These are phyloP conservation scores for Sinocyclocheilus rhinocerous DNA, from an alignment of 2,113 vertebrate species.

Conservation along the genomic window DNA sequence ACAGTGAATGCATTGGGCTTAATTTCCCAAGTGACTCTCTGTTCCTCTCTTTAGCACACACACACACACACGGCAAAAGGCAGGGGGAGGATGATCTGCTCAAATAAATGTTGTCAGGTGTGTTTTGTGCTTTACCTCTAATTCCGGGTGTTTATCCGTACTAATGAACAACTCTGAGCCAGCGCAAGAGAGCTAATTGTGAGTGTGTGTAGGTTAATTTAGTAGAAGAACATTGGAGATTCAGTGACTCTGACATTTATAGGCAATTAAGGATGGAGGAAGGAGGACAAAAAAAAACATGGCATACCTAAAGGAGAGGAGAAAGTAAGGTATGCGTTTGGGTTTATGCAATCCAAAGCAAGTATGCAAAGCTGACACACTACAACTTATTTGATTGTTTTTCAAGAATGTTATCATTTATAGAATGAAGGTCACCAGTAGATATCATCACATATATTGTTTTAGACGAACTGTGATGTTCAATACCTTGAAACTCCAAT, in stretches of 20 bases:
- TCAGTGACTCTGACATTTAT: conserved; percentile 52
- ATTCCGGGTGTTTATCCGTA: conserved; percentile 53
- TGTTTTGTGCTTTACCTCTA: conserved; percentile 54
- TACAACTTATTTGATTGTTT: background rate
- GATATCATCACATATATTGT: background rate
- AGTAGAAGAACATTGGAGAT: conserved; percentile 37
- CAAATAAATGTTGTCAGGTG: conserved; percentile 48
- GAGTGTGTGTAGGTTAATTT: conserved; percentile 48
- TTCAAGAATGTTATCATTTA: background rate
- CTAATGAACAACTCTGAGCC: conserved; percentile 55
- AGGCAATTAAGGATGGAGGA: conserved; percentile 43
- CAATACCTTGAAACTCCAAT: background rate
- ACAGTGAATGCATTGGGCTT: conserved; percentile 42
- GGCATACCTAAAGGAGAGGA: background rate
- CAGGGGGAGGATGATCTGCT: conserved; percentile 29
- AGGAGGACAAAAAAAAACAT: conserved; percentile 23
- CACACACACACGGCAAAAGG: conserved; percentile 4
- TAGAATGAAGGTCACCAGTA: background rate
- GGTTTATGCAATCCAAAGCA: background rate
- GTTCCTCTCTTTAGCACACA: conserved; percentile 35
- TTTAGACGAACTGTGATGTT: background rate
- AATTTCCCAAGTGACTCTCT: conserved; percentile 53
- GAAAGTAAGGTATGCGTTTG: background rate
- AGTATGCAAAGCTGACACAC: background rate
- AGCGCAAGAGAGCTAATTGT: conserved; percentile 49